Conservation (phyloP, 2,113 vertebrate species). For the Actenoides lindsayi region DNA sequence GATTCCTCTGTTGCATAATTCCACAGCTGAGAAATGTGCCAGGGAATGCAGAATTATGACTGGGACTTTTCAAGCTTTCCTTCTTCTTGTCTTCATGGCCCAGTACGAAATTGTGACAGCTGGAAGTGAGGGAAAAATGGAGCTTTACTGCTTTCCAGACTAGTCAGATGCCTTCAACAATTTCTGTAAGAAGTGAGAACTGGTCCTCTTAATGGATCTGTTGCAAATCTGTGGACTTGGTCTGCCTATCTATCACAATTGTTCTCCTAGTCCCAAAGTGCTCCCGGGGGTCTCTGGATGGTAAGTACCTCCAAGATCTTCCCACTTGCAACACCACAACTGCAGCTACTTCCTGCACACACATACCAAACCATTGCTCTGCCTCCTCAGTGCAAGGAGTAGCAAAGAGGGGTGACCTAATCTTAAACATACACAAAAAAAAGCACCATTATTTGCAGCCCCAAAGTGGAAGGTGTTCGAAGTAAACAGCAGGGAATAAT, state of each 20-base stretch:
- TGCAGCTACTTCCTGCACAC: not conserved
- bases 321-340: not conserved
- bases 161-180: not conserved
- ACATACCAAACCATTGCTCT: not conserved
- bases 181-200: not conserved
- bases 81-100: not conserved
- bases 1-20: conserved; percentile 19
- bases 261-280: not conserved
- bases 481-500: not conserved
- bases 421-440: not conserved
- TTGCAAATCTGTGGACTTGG: not conserved
- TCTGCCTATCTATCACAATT: not conserved
- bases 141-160: not conserved
- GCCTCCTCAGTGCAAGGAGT: not conserved
- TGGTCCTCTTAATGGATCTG: not conserved
- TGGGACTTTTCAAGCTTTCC: not conserved
- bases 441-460: not conserved
- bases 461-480: not conserved
- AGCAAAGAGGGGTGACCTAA: not conserved
- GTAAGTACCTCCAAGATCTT: not conserved
- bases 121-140: not conserved
- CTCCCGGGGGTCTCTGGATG: not conserved
- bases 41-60: not conserved
- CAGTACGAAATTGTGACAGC: not conserved
- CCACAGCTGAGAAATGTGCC: not conserved